A percentile compares a stretch with the other conserved stretches of the same genome.
Conservation (phyloP, 2,113 vertebrate genomes). For the Anolis sagrei region DNA sequence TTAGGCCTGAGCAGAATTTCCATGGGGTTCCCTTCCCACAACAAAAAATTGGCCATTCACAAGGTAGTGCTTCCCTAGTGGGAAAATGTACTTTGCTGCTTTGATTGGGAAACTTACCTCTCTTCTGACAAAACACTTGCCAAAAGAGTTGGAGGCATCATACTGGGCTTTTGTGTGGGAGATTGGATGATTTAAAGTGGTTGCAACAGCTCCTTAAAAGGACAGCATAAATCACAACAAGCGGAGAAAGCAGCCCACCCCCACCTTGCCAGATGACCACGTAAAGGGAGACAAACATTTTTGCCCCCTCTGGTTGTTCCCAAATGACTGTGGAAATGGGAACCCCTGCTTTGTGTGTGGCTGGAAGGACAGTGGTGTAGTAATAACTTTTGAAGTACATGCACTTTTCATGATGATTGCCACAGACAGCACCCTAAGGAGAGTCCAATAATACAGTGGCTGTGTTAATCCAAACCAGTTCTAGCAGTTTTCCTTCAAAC, state of each 20-base stretch:
- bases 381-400: no score
- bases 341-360: background rate
- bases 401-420: no score
- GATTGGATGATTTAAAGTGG: background rate
- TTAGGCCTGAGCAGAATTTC: background rate
- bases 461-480: no score
- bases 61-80: background rate
- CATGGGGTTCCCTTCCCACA: background rate
- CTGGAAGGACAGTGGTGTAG: no score
- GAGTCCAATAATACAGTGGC: no score
- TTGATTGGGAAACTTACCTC: background rate
- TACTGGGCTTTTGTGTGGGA: background rate
- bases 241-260: background rate
- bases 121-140: conserved; percentile 1
- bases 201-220: background rate
- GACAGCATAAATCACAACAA: background rate
- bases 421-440: background rate
- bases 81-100: background rate
- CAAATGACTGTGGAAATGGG: background rate
- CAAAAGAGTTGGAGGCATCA: background rate
- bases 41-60: background rate
- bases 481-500: no score
- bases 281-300: background rate
- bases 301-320: background rate
- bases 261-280: background rate